phyloP scores from a whole-genome alignment of 2,888 invertebrate genomes.

The Ormyrus labotus region DNA sequence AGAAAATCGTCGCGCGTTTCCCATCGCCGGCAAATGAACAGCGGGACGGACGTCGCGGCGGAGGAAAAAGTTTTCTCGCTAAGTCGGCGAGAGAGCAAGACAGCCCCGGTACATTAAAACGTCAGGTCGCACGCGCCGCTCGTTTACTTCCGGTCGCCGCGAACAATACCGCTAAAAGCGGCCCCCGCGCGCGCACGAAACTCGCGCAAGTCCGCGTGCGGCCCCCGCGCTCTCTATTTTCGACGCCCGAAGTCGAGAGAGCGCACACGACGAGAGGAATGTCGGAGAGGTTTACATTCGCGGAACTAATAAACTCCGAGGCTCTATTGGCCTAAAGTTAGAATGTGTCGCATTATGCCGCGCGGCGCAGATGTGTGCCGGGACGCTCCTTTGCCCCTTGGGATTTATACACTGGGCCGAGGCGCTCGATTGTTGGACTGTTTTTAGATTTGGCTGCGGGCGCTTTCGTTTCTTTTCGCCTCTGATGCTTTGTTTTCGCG shows the following conservation, averaged over 20 bases:
- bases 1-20: background rate
- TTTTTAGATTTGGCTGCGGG: no score
- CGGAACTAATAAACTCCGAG: constrained; percentile 31
- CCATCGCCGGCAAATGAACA: constrained; percentile 13
- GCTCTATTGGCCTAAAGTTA: constrained; percentile 34
- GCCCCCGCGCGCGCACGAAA: constrained; percentile 9
- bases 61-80: background rate
- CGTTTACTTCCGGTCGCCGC: background rate
- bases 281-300: constrained; percentile 6
- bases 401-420: no score
- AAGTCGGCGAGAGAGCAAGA: background rate
- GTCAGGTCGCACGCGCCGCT: constrained; percentile 11
- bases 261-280: background rate
- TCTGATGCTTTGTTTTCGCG: no score
- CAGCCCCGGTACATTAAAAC: constrained; percentile 28
- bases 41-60: constrained; percentile 9
- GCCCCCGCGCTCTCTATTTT: constrained; percentile 21
- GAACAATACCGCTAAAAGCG: constrained; percentile 20
- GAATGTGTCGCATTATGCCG: constrained; percentile 14
- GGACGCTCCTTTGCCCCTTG: no score
- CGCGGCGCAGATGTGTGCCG: no score
- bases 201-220: constrained; percentile 4
- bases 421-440: no score
- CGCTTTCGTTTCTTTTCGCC: no score
- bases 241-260: constrained; percentile 22